These are phyloP conservation scores for Hypanus sabinus DNA, from an alignment of 2,113 vertebrate species.

Conservation along the genomic window DNA sequence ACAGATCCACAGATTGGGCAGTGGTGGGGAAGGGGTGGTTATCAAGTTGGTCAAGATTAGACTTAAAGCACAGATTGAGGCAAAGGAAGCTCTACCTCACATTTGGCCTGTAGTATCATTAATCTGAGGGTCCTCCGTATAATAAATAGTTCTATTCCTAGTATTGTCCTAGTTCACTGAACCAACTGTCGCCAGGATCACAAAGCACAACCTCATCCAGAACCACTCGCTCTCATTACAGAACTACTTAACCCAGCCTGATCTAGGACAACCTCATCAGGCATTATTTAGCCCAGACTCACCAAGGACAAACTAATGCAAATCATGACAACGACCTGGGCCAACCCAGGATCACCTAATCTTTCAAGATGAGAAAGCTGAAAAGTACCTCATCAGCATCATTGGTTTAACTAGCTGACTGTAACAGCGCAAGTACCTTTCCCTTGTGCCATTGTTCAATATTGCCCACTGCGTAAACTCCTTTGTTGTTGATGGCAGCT, in stretches of 20 bases:
- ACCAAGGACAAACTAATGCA: not conserved
- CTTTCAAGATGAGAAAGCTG: not conserved
- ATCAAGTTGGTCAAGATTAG: too few relatives aligned
- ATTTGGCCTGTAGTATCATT: not conserved
- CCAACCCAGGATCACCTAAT: not conserved
- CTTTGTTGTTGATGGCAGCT: constrained; percentile 54
- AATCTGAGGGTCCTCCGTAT: not conserved
- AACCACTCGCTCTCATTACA: too few relatives aligned
- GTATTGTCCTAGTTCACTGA: not conserved
- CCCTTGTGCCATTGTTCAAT: constrained; percentile 39
- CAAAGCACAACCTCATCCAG: too few relatives aligned
- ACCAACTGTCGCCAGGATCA: not conserved
- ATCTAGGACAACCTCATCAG: not conserved
- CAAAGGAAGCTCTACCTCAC: not conserved
- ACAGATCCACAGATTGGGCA: too few relatives aligned
- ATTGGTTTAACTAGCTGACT: not conserved
- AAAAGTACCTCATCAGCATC: not conserved
- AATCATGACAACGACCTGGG: not conserved
- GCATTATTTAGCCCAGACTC: not conserved
- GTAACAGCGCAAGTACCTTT: not conserved
- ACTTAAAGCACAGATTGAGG: not conserved
- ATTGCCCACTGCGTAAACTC: constrained; percentile 55
- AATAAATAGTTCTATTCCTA: not conserved
- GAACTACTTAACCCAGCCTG: too few relatives aligned
- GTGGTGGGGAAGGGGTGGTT: too few relatives aligned